Evolutionary conservation across 2,113 vertebrate genomes (phyloP).

Genomic region (Australoheros scitulus): DNA sequence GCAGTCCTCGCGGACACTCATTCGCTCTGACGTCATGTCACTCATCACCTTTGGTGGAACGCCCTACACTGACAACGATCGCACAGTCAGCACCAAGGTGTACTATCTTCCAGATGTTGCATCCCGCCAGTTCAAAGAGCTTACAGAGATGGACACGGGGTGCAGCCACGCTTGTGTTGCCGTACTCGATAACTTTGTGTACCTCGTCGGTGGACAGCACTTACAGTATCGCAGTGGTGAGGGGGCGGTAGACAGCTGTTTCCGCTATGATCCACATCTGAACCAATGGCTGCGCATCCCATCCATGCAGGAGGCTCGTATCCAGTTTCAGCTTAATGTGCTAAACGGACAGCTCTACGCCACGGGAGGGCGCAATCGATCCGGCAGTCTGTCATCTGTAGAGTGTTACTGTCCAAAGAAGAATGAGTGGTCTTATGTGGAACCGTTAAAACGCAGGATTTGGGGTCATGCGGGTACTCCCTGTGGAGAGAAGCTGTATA

Average conservation of each 20-base stretch:
- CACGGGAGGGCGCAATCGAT: slow-evolving; percentile 93
- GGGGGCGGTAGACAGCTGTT: slow-evolving; percentile 89
- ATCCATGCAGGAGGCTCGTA: slow-evolving; percentile 93
- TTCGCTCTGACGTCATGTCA: slow-evolving; percentile 88
- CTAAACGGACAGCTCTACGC: slow-evolving; percentile 87
- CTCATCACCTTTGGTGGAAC: slow-evolving; percentile 93
- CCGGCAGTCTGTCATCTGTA: slow-evolving; percentile 92
- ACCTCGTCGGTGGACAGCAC: slow-evolving; percentile 91
- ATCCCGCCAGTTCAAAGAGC: slow-evolving; percentile 90
- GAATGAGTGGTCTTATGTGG: slow-evolving; percentile 91
- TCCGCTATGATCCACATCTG: slow-evolving; percentile 93
- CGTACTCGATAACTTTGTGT: slow-evolving; percentile 96
- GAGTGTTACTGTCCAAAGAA: slow-evolving; percentile 92
- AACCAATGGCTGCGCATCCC: slow-evolving; percentile 93
- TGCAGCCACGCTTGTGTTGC: slow-evolving; percentile 95
- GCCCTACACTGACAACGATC: slow-evolving; percentile 95
- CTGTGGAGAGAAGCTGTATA: slow-evolving; percentile 84
- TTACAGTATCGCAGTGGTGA: slow-evolving; percentile 96
- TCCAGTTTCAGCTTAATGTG: slow-evolving; percentile 94
- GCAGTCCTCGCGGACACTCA: slow-evolving; percentile 87
- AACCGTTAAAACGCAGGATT: slow-evolving; percentile 90
- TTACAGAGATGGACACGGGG: slow-evolving; percentile 90
- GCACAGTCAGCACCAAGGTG: slow-evolving; percentile 88
- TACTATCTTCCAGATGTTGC: slow-evolving; percentile 84
- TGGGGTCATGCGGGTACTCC: slow-evolving; percentile 94